These are phyloP conservation scores for Cacajao melanocephalus DNA, from an alignment of 2,797 vertebrate genomes.

Conservation along the genomic window DNA sequence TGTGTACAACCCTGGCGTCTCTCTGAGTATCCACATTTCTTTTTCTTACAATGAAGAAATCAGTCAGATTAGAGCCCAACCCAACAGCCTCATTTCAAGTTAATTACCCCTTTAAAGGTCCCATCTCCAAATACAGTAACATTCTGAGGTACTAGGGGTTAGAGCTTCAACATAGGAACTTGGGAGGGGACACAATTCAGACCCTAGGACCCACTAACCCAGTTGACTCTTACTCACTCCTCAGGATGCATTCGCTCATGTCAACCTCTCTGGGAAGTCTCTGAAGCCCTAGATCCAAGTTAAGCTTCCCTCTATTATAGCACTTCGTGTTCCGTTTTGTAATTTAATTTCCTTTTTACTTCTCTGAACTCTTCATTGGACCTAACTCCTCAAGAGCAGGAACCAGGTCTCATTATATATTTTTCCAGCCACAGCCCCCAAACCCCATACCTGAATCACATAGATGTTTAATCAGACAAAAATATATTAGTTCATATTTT, in stretches of 20 bases:
- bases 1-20: accelerated
- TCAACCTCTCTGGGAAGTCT: background rate
- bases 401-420: background rate
- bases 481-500: background rate
- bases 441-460: background rate
- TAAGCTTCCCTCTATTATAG: background rate
- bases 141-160: background rate
- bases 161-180: background rate
- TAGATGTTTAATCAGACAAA: background rate
- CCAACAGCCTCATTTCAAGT: background rate
- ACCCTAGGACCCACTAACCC: background rate
- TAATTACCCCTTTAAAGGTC: background rate
- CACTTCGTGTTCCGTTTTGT: background rate
- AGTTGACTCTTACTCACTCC: background rate
- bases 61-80: background rate
- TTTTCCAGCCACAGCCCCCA: background rate
- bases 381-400: background rate
- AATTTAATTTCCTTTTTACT: constrained; percentile 6
- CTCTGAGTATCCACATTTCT: background rate
- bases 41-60: background rate
- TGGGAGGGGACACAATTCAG: background rate
- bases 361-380: background rate
- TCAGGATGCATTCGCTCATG: background rate
- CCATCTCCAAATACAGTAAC: background rate
- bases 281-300: background rate